Base-by-base conservation (phyloP, 2,888 invertebrate genomes). In the Hylaea fasciaria region DNA sequence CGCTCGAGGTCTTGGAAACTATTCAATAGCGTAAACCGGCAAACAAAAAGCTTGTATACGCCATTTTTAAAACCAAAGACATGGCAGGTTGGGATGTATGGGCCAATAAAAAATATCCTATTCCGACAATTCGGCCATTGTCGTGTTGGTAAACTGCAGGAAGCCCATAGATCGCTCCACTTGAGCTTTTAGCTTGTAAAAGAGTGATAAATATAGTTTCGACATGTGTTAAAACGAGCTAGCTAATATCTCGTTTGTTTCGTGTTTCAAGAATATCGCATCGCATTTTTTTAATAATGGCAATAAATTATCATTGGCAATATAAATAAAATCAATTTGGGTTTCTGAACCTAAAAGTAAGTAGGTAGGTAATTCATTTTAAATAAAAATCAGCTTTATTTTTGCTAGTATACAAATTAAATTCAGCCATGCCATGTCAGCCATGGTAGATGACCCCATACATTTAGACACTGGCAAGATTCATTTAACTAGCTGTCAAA, bases 41-140 rank as follows among this genome's bases (percentile, higher is more conserved):
- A 91, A 93, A 93, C 93, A 93, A 93, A 93, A 93, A 93, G 93
- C 92, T 93, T 93, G 92, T 93, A 92, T 93, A 93, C 93, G 93
- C 93, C 93, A 93, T 93, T 93, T 93, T 93, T 92, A 92, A 93
- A 93, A 92, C 91, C 92, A 89, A 91, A 92, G 92, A 92, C 92
- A 92, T 91, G 91, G 91, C 91, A 91, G 91, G 89, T 87, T 86
- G 86, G 82, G 86, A 85, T 87, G 87, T 89, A 87, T 82, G 85
- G 84, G 89, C 91, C 91, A 90, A 91, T 91, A 92, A 92, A 92
- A 92, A 92, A 92, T 91, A 89, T 89, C 83, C 86, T 62, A 87
- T 85, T 83, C 86, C 81, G 87, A 90, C 88, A 87, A 84, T 91
- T 91, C 92, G 91, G 92, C 91, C 92, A 91, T 91, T 92, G 92